These are phyloP conservation scores for Mesitornis unicolor DNA, from an alignment of 2,113 vertebrate genomes.

Conservation along the genomic window DNA sequence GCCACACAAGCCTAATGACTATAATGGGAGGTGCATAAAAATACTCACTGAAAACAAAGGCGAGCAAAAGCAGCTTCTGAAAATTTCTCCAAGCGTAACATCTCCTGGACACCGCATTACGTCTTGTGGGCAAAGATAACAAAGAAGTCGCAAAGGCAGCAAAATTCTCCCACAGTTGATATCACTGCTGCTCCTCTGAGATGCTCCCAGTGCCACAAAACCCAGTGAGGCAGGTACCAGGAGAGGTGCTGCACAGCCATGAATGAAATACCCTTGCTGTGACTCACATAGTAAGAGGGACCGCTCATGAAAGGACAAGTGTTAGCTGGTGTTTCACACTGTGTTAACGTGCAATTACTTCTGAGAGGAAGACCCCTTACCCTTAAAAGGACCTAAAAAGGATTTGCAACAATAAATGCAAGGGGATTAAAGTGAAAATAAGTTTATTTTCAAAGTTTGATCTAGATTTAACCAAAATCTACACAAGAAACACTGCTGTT, in stretches of 20 bases:
- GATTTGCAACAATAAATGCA: not conserved
- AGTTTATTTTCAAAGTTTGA: not conserved
- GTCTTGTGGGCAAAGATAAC: accelerated
- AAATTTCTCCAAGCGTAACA: not conserved
- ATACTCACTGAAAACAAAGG: not conserved
- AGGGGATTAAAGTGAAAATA: not conserved
- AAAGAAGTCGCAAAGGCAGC: not conserved
- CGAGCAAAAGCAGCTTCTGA: not conserved
- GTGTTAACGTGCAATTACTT: not conserved
- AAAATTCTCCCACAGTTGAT: not conserved
- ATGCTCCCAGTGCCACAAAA: not conserved
- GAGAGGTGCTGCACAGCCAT: not conserved
- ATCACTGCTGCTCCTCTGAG: not conserved
- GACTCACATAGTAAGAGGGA: not conserved
- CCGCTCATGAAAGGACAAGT: not conserved
- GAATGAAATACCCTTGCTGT: not conserved
- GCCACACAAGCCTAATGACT: conserved; percentile 29
- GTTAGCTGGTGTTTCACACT: too few relatives aligned
- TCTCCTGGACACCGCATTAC: not conserved
- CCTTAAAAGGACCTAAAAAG: not conserved
- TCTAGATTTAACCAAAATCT: not conserved
- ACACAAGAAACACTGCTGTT: not conserved
- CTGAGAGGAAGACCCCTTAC: not conserved
- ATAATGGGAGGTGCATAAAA: conserved; percentile 31
- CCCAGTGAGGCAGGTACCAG: not conserved